Evolutionary conservation across 2,113 vertebrate genomes (phyloP).

Genomic region (Nycticebus coucang): DNA sequence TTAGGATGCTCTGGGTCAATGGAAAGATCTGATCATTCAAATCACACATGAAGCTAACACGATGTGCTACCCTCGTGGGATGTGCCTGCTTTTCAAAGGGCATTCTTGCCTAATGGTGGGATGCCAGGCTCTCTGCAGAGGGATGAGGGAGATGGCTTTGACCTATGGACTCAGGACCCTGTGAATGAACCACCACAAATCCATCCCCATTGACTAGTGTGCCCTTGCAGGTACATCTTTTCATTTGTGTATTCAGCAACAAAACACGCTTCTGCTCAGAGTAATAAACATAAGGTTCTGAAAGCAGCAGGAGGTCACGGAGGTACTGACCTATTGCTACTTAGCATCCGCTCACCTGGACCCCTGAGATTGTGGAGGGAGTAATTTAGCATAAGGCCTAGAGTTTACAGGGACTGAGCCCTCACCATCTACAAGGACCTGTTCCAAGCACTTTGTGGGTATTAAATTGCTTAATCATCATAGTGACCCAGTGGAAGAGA

Average conservation of each 20-base stretch:
- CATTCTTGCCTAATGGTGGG: neutral
- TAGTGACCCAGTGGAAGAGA: neutral
- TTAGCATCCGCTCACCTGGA: neutral
- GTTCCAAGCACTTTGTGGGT: neutral
- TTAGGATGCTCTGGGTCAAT: neutral
- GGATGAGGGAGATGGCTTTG: neutral
- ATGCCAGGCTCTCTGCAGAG: neutral
- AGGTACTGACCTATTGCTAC: neutral
- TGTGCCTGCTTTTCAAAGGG: neutral
- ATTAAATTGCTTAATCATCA: neutral
- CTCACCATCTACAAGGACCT: neutral
- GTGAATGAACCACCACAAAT: neutral
- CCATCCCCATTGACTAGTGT: neutral
- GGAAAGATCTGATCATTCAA: neutral
- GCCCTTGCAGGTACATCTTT: neutral
- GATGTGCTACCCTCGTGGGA: neutral
- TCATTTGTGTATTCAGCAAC: neutral
- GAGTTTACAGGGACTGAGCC: neutral
- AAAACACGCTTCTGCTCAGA: neutral
- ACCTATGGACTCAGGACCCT: neutral
- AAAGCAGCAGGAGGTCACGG: neutral
- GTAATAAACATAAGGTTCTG: neutral
- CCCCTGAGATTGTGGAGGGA: conserved; percentile 25
- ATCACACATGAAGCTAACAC: neutral
- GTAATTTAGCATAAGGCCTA: neutral